These are phyloP conservation scores for Sebastes baramenuke DNA, from an alignment of 2,797 vertebrate genomes.

Conservation along the genomic window DNA sequence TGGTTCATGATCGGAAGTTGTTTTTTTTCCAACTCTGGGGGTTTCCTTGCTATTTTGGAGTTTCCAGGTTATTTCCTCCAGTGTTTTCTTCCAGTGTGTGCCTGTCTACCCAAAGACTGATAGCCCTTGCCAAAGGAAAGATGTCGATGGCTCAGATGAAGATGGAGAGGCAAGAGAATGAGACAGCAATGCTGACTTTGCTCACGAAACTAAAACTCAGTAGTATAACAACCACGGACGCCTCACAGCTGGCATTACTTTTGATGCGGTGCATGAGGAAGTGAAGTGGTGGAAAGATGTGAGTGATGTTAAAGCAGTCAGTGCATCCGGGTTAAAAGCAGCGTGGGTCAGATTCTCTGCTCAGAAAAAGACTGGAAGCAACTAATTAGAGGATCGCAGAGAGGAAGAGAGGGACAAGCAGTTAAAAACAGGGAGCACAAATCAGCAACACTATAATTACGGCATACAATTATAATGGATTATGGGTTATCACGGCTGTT, in stretches of 20 bases:
- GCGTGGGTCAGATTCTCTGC: slow-evolving; percentile 35
- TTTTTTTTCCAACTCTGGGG: slow-evolving; percentile 10
- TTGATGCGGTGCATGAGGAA: slow-evolving; percentile 25
- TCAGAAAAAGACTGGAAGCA: slow-evolving; percentile 43
- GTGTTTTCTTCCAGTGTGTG: slow-evolving; percentile 35
- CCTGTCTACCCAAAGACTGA: slow-evolving; percentile 59
- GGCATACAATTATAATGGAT: not conserved
- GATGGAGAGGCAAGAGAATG: slow-evolving; percentile 40
- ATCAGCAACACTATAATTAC: slow-evolving; percentile 26
- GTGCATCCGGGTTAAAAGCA: slow-evolving; percentile 47
- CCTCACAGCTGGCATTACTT: slow-evolving; percentile 13
- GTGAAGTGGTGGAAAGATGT: slow-evolving; percentile 18
- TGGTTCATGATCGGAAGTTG: slow-evolving; percentile 24
- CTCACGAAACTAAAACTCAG: slow-evolving; percentile 16
- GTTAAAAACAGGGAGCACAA: slow-evolving; percentile 34
- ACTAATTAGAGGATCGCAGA: slow-evolving; percentile 49
- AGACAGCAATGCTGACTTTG: slow-evolving; percentile 20
- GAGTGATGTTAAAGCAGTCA: slow-evolving; percentile 35
- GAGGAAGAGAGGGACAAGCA: slow-evolving; percentile 11
- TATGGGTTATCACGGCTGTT: slow-evolving; percentile 25
- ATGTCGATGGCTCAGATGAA: slow-evolving; percentile 58
- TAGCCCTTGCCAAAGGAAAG: slow-evolving; percentile 78
- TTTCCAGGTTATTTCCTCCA: slow-evolving; percentile 47
- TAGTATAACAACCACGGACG: not conserved
- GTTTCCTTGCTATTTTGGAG: slow-evolving; percentile 30